phyloP scores from a whole-genome alignment of 2,113 vertebrate species.

The Phalacrocorax carbo region DNA sequence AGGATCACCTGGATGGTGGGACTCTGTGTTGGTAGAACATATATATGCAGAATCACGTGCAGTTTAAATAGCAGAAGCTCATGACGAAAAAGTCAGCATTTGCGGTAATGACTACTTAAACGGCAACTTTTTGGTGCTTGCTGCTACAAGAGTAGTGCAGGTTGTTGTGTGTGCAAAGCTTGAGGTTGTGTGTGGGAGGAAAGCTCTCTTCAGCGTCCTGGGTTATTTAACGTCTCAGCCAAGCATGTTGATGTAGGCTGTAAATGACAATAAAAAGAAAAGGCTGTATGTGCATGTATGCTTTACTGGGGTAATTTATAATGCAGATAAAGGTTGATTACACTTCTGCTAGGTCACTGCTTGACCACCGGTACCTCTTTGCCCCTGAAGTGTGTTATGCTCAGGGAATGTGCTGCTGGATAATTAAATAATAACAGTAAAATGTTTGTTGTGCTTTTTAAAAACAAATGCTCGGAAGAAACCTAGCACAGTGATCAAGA shows the following conservation, averaged over 20 bases:
- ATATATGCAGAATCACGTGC: fast-evolving
- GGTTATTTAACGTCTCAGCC: not conserved
- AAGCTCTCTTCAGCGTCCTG: not conserved
- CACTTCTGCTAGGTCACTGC: not conserved
- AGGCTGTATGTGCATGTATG: not conserved
- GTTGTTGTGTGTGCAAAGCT: not conserved
- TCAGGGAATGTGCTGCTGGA: not conserved
- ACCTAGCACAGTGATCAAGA: not conserved
- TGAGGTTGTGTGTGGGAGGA: not conserved
- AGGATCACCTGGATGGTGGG: not conserved
- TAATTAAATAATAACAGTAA: not conserved
- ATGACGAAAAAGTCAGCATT: not conserved
- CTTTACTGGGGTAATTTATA: not conserved
- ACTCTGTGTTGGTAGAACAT: not conserved
- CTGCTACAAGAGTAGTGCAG: not conserved
- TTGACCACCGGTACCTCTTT: not conserved
- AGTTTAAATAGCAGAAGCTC: not conserved
- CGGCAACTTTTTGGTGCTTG: not conserved
- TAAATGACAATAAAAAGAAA: not conserved
- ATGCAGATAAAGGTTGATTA: not conserved
- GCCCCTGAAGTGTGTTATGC: not conserved
- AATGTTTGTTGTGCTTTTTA: not conserved
- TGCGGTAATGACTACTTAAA: not conserved
- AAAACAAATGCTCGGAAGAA: not conserved
- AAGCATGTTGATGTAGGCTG: not conserved